Evolutionary conservation across 92 coral and sea anemone species (phyloP).

Genomic region (Phenganax subtilis): DNA sequence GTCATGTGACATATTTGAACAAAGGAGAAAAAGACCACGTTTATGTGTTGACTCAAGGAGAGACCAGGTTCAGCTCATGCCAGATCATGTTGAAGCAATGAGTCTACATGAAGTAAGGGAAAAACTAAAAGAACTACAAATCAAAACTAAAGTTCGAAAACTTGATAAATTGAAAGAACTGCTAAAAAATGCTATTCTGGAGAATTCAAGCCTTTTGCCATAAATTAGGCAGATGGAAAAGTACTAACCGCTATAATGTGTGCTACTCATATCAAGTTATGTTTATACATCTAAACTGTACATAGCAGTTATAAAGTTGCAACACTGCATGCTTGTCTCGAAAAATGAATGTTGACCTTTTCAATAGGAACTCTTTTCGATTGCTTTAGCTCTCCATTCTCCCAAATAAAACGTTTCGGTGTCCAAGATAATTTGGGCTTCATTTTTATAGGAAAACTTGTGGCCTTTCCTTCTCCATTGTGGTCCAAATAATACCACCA

Average conservation of each 20-base stretch:
- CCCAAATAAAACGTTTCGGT: constrained; percentile 27
- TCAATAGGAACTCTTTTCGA: constrained; percentile 43
- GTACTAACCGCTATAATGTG: no score
- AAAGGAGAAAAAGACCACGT: constrained; percentile 40
- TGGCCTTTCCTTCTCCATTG: constrained; percentile 48
- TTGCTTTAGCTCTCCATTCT: constrained; percentile 28
- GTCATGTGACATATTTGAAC: constrained; percentile 44
- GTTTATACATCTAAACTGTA: not conserved
- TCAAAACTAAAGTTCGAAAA: constrained; percentile 24
- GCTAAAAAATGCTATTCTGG: constrained; percentile 19
- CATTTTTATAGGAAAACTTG: constrained; percentile 41
- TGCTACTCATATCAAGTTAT: not conserved
- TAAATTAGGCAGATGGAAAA: not conserved
- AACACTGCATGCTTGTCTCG: constrained; percentile 30
- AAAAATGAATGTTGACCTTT: constrained; percentile 33
- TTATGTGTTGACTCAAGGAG: constrained; percentile 43
- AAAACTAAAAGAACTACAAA: constrained; percentile 14
- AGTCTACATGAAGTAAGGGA: constrained; percentile 10
- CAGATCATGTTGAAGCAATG: constrained; percentile 25
- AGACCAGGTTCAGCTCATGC: constrained; percentile 11
- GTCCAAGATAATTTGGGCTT: constrained; percentile 51
- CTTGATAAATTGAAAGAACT: constrained; percentile 29
- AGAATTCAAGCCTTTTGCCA: not conserved
- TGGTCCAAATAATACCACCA: constrained; percentile 51
- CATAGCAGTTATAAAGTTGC: not conserved